Evolutionary conservation across 2,113 vertebrate species (phyloP).

Genomic region (Coryphaenoides rupestris): DNA sequence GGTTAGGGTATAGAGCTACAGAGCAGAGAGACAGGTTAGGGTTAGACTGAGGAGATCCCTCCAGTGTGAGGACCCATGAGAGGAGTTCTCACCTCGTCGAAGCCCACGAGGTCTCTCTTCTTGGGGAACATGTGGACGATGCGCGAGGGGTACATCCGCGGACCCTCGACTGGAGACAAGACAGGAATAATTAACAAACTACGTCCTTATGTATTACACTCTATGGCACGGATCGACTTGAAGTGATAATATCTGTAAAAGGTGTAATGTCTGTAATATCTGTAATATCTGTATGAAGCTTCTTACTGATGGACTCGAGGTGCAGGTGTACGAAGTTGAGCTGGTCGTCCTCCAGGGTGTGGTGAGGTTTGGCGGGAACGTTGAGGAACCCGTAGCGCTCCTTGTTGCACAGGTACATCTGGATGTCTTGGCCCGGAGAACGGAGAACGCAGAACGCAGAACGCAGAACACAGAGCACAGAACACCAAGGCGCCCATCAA

Average conservation of each 20-base stretch:
- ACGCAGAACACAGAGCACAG: not conserved
- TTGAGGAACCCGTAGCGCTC: slow-evolving; percentile 89
- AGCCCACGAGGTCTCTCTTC: slow-evolving; percentile 85
- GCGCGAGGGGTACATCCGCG: slow-evolving; percentile 81
- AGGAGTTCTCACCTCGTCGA: slow-evolving; percentile 81
- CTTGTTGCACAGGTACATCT: slow-evolving; percentile 86
- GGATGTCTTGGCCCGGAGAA: slow-evolving; percentile 75
- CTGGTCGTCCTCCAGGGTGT: slow-evolving; percentile 82
- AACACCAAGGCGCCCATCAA: not conserved
- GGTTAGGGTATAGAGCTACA: no score
- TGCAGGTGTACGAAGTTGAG: slow-evolving; percentile 89
- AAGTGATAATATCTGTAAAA: no score
- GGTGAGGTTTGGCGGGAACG: slow-evolving; percentile 81
- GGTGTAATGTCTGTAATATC: no score
- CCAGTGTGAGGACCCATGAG: no score
- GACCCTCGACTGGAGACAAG: slow-evolving; percentile 80
- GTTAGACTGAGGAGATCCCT: no score
- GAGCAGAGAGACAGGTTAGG: not conserved
- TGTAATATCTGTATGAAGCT: no score
- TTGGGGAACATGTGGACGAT: slow-evolving; percentile 78
- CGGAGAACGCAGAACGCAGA: not conserved
- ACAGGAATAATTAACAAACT: not conserved
- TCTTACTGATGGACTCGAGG: slow-evolving; percentile 87
- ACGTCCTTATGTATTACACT: no score
- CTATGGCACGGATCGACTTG: no score